Evolutionary conservation across 1,140 invertebrate species (phyloP).

Genomic region (Pantala flavescens): DNA sequence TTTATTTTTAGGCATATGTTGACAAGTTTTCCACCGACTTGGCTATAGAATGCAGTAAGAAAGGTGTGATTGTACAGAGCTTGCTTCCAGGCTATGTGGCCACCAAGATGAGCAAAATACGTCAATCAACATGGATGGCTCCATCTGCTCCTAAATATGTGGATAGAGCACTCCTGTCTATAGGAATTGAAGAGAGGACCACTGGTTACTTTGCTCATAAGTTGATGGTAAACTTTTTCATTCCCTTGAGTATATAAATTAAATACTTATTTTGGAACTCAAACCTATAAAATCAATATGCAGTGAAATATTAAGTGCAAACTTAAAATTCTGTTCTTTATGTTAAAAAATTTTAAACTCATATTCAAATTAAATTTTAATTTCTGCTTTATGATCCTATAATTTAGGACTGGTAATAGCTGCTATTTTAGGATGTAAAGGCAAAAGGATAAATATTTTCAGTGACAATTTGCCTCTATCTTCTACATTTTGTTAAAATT

Average conservation of each 20-base stretch:
- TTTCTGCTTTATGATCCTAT: too few relatives aligned
- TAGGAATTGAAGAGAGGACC: constrained; percentile 61
- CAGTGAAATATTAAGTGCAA: too few relatives aligned
- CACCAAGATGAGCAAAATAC: constrained; percentile 84
- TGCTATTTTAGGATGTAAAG: too few relatives aligned
- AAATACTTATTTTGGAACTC: background rate
- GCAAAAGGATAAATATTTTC: too few relatives aligned
- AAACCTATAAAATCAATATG: too few relatives aligned
- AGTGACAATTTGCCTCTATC: too few relatives aligned
- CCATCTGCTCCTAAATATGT: constrained; percentile 72
- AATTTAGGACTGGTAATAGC: too few relatives aligned
- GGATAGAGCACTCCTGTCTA: constrained; percentile 57
- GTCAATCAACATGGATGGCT: constrained; percentile 58
- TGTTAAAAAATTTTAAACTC: too few relatives aligned
- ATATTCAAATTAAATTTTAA: too few relatives aligned
- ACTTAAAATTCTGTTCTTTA: too few relatives aligned
- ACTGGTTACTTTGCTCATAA: constrained; percentile 69
- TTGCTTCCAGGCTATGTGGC: constrained; percentile 81
- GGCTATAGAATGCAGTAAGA: constrained; percentile 60
- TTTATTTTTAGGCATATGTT: constrained; percentile 55
- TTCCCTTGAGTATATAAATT: background rate
- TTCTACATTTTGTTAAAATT: too few relatives aligned
- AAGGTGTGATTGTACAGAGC: constrained; percentile 75
- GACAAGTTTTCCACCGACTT: constrained; percentile 74
- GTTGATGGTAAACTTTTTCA: constrained; percentile 41